These are phyloP conservation scores for Dasyurus viverrinus DNA, from an alignment of 2,113 vertebrate species.

Conservation along the genomic window DNA sequence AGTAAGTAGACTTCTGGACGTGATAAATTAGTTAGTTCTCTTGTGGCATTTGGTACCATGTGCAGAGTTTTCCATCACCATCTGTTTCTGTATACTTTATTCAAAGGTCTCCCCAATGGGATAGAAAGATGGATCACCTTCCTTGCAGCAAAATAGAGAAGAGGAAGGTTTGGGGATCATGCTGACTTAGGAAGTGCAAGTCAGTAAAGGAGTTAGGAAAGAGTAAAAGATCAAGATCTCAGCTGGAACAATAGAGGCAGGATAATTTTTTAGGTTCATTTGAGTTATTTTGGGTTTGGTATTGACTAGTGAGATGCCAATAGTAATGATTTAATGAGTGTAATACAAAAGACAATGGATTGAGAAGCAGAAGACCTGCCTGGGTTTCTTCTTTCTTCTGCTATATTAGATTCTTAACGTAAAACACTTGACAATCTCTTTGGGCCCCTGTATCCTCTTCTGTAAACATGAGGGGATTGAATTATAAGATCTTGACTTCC, in stretches of 20 bases:
- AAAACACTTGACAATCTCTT: background rate
- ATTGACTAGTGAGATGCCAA: background rate
- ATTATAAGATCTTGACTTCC: background rate
- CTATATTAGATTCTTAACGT: background rate
- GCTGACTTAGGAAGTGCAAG: background rate
- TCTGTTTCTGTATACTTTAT: background rate
- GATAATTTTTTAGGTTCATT: background rate
- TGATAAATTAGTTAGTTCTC: background rate
- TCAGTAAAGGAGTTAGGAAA: background rate
- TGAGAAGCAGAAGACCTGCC: background rate
- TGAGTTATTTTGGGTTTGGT: background rate
- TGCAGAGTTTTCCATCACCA: background rate
- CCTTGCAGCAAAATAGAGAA: background rate
- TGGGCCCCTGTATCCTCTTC: background rate
- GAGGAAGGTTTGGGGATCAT: background rate
- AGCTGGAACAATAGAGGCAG: background rate
- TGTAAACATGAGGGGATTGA: background rate
- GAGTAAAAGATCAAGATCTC: background rate
- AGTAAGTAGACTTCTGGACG: background rate
- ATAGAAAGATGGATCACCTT: background rate
- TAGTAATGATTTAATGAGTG: background rate
- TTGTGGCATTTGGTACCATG: background rate
- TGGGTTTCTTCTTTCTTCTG: background rate
- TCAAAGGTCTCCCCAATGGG: background rate
- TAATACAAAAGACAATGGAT: background rate